Percentiles rank a stretch among this genome's conserved stretches.
Conservation (phyloP, 2,113 vertebrate species). For the Neomonachus schauinslandi region DNA sequence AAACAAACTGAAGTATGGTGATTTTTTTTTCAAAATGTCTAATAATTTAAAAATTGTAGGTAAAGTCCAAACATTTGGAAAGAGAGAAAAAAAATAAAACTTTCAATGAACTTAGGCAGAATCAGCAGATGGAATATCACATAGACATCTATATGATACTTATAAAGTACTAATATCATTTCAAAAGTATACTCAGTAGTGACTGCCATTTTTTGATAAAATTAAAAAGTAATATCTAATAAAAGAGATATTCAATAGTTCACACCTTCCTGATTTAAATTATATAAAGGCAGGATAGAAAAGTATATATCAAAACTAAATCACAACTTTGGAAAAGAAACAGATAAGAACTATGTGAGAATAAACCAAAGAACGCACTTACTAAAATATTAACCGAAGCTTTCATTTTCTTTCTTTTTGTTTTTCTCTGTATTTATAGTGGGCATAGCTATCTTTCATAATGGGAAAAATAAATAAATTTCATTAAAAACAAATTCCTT, state of each 20-base stretch:
- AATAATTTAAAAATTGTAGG: neutral
- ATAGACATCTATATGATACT: neutral
- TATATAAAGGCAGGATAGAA: neutral
- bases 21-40: neutral
- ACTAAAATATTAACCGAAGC: neutral
- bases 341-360: neutral
- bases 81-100: neutral
- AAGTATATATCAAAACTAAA: neutral
- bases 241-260: neutral
- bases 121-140: neutral
- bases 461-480: neutral
- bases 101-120: neutral
- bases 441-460: neutral
- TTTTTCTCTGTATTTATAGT: neutral
- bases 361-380: neutral
- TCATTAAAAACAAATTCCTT: neutral
- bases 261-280: neutral
- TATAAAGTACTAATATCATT: neutral
- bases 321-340: neutral
- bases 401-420: neutral
- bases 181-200: neutral
- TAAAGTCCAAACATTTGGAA: neutral
- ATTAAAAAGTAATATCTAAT: neutral
- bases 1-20: neutral
- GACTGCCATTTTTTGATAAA: neutral